These are phyloP conservation scores for Riptortus pedestris DNA, from an alignment of 1,140 invertebrate genomes.

Conservation along the genomic window DNA sequence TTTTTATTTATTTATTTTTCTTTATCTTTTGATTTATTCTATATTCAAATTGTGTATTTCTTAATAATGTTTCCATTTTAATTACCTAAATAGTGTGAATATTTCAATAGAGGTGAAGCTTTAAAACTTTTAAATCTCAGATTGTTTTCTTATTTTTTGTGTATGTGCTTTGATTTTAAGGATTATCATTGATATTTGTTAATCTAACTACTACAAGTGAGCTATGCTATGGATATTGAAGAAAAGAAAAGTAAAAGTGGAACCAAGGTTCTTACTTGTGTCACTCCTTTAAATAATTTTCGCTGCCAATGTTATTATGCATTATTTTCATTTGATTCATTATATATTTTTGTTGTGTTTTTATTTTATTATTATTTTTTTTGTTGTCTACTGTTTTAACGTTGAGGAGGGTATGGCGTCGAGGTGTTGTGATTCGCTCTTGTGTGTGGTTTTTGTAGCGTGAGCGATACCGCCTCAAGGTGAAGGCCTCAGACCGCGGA, in stretches of 20 bases:
- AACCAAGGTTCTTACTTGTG: not conserved
- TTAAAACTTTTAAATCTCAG: too few species aligned
- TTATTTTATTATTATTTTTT: constrained; percentile 18
- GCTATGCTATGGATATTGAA: constrained; percentile 11
- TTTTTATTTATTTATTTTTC: too few species aligned
- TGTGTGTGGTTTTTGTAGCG: constrained; percentile 49
- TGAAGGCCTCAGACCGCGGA: constrained; percentile 85
- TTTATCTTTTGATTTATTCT: too few species aligned
- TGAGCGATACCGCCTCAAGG: constrained; percentile 86
- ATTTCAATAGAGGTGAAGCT: too few species aligned
- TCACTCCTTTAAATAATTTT: not conserved
- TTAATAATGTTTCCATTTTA: too few species aligned
- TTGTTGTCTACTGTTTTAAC: constrained; percentile 22
- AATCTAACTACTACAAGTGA: too few species aligned
- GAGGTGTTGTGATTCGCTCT: constrained; percentile 14
- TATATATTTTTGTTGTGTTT: constrained; percentile 19
- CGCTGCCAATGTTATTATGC: too few species aligned
- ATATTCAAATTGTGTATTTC: too few species aligned
- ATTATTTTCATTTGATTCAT: not conserved
- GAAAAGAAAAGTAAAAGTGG: not conserved
- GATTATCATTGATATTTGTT: too few species aligned
- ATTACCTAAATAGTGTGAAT: too few species aligned
- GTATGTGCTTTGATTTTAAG: too few species aligned
- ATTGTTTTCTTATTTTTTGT: too few species aligned
- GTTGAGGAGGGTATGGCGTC: constrained; percentile 8